Evolutionary conservation across 1,140 invertebrate genomes (phyloP).

Genomic region (Diabrotica undecimpunctata): DNA sequence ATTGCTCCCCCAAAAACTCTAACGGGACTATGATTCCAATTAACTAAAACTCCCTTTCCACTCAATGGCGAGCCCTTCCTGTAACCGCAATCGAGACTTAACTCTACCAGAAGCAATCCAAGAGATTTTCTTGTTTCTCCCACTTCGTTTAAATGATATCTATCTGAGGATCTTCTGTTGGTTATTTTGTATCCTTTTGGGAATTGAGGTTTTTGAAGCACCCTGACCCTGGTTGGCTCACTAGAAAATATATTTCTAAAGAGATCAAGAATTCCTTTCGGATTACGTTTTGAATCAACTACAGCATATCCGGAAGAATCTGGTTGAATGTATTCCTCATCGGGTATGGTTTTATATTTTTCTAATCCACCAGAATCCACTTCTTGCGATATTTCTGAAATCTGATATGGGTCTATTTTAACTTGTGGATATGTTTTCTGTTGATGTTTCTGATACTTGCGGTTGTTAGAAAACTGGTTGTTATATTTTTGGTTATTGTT

Average conservation of each 20-base stretch:
- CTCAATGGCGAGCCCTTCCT: conserved; percentile 54
- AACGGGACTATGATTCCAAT: conserved; percentile 56
- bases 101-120: conserved; percentile 50
- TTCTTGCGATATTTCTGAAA: not conserved
- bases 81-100: conserved; percentile 49
- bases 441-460: not conserved
- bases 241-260: not conserved
- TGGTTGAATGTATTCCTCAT: not conserved
- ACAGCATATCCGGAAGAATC: not conserved
- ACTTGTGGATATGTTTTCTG: not conserved
- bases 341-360: not conserved
- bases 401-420: not conserved
- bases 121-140: conserved; percentile 36
- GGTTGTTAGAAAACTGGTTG: not conserved
- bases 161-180: not conserved
- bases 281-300: not conserved
- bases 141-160: not conserved
- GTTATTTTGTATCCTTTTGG: not conserved
- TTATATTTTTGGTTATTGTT: conserved; percentile 36
- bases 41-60: conserved; percentile 49
- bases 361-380: not conserved
- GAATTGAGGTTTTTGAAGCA: not conserved
- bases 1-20: conserved; percentile 56
- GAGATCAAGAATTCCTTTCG: conserved; percentile 5
- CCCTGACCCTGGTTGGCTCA: conserved; percentile 4